phyloP scores from a whole-genome alignment of 2,888 invertebrate species.

The Euzophera pinguis region DNA sequence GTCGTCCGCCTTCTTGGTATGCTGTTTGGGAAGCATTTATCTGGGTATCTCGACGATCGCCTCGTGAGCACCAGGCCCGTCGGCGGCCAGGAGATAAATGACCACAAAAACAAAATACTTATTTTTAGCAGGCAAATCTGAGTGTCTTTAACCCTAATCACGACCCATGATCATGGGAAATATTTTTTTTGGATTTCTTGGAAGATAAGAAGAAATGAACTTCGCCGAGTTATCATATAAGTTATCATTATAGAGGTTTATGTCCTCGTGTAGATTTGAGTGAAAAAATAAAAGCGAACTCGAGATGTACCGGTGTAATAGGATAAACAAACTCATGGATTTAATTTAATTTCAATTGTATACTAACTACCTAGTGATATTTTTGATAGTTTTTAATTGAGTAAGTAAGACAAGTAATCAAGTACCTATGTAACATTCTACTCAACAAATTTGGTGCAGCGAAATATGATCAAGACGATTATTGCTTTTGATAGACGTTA shows the following conservation, averaged over 20 bases:
- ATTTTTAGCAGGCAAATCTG: slow-evolving; percentile 38
- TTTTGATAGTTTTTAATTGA: no score
- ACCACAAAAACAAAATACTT: slow-evolving; percentile 39
- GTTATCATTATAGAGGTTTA: slow-evolving; percentile 5
- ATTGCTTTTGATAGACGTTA: no score
- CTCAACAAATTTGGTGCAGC: no score
- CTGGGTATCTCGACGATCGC: slow-evolving; percentile 34
- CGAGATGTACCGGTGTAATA: neutral
- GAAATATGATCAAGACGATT: no score
- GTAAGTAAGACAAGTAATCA: no score
- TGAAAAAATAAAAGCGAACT: neutral
- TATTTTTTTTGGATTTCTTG: slow-evolving; percentile 42
- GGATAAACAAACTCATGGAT: neutral
- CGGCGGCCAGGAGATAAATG: slow-evolving; percentile 35
- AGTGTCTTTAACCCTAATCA: slow-evolving; percentile 54
- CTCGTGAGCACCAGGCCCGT: slow-evolving; percentile 20
- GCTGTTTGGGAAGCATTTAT: slow-evolving; percentile 44
- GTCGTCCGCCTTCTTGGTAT: slow-evolving; percentile 36
- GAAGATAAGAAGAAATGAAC: slow-evolving; percentile 35
- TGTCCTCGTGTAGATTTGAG: neutral
- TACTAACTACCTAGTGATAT: no score
- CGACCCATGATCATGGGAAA: slow-evolving; percentile 49
- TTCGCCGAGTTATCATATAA: neutral
- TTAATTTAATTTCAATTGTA: no score
- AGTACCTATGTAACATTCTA: no score